A percentile compares a stretch with the other conserved stretches of the same genome.
Evolutionary conservation across 2,797 vertebrate genomes (phyloP).

Genomic region (Phalanger gymnotis): DNA sequence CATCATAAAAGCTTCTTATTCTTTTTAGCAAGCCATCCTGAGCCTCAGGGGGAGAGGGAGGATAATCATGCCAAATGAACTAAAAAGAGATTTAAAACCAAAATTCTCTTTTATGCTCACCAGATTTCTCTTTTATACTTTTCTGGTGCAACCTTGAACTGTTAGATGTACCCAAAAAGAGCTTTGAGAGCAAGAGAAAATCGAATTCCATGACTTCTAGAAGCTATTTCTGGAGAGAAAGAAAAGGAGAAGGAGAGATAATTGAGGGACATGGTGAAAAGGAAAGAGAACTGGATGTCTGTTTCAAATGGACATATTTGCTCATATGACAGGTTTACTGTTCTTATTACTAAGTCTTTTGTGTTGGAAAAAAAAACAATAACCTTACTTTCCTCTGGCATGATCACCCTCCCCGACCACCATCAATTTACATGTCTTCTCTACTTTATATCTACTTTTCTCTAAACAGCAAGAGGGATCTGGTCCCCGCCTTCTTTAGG

Average conservation of each 20-base stretch:
- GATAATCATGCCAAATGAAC: neutral
- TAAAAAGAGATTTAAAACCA: neutral
- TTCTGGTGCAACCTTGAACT: neutral
- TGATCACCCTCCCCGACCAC: neutral
- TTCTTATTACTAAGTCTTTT: neutral
- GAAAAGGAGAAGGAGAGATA: slow-evolving; percentile 3
- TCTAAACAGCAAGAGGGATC: neutral
- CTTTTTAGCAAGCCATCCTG: neutral
- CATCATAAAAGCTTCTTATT: neutral
- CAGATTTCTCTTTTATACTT: slow-evolving; percentile 3
- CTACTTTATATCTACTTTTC: neutral
- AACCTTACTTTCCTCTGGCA: neutral
- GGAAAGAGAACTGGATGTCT: neutral
- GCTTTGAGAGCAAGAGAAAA: neutral
- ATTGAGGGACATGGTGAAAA: neutral
- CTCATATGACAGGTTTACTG: neutral
- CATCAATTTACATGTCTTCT: slow-evolving; percentile 6
- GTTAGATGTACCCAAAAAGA: slow-evolving; percentile 19
- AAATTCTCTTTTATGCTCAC: neutral
- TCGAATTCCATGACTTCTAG: neutral
- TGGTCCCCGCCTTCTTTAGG: neutral
- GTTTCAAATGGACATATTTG: neutral
- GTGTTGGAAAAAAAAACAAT: neutral
- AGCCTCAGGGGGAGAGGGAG: neutral
- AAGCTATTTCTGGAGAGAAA: slow-evolving; percentile 35